Percentiles rank a stretch among this genome's conserved stretches.
These are phyloP conservation scores for Archilochus colubris DNA, from an alignment of 2,113 vertebrate genomes.

Conservation along the genomic window DNA sequence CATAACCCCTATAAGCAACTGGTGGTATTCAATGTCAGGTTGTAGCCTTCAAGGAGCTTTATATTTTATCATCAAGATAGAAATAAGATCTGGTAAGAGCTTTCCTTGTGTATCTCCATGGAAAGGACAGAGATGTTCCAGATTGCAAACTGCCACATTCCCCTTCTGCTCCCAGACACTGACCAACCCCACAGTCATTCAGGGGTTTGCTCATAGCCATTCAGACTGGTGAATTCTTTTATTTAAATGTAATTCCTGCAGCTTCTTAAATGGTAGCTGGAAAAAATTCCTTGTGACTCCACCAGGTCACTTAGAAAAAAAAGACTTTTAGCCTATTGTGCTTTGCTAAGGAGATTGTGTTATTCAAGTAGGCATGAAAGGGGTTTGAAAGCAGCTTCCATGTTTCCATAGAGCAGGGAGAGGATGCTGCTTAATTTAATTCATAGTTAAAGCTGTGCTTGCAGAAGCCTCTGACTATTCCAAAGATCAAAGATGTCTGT, in stretches of 20 bases:
- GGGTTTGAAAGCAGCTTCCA: not conserved
- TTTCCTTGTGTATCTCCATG: not conserved
- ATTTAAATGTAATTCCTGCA: not conserved
- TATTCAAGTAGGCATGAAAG: not conserved
- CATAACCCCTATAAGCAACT: not conserved
- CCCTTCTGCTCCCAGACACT: not conserved
- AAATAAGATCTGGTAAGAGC: not conserved
- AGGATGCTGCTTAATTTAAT: not conserved
- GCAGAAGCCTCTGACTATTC: not conserved
- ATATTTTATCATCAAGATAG: not conserved
- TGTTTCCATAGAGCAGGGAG: not conserved
- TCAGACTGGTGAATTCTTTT: not conserved
- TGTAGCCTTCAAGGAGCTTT: not conserved
- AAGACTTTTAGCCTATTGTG: not conserved
- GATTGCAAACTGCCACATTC: not conserved
- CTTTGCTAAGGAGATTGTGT: not conserved
- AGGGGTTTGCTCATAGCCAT: not conserved
- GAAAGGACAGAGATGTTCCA: not conserved
- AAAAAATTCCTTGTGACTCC: not conserved
- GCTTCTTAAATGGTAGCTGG: not conserved
- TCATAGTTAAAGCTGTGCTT: not conserved
- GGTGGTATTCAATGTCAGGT: not conserved
- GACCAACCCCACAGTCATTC: not conserved
- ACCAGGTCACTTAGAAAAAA: not conserved
- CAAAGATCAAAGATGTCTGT: not conserved